These are phyloP conservation scores for Hybognathus amarus DNA, from an alignment of 2,797 vertebrate genomes.

Conservation along the genomic window DNA sequence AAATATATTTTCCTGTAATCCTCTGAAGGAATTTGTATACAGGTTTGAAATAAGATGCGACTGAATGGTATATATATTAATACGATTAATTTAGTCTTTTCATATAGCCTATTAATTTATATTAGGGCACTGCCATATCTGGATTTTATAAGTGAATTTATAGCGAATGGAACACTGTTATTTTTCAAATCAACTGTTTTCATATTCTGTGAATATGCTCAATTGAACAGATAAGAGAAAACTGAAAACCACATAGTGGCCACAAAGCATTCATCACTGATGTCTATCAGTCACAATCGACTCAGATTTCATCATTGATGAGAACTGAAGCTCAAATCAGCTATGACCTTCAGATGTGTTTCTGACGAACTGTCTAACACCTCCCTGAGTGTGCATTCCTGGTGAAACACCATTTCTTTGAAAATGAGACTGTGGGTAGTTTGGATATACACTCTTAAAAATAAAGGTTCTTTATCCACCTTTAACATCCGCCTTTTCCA, in stretches of 20 bases:
- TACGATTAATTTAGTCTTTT: neutral
- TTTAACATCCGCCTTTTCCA: neutral
- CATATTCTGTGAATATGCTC: neutral
- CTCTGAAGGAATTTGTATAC: neutral
- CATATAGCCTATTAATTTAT: neutral
- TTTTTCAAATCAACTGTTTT: neutral
- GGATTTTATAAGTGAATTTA: neutral
- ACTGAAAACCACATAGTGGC: neutral
- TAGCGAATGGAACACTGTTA: too few species aligned
- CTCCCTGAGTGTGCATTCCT: neutral
- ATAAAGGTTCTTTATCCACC: neutral
- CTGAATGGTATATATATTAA: neutral
- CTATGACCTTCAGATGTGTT: neutral
- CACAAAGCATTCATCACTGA: neutral
- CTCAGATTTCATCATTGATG: neutral
- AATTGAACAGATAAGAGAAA: slow-evolving; percentile 8
- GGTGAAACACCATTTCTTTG: slow-evolving; percentile 19
- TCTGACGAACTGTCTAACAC: neutral
- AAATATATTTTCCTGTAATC: neutral
- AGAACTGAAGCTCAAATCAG: neutral
- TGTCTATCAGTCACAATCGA: neutral
- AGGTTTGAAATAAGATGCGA: neutral
- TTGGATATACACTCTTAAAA: neutral
- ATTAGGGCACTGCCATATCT: neutral
- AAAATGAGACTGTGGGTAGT: neutral